These are phyloP conservation scores for Eumacrocentrus americanus DNA, from an alignment of 2,888 invertebrate species.

Conservation along the genomic window DNA sequence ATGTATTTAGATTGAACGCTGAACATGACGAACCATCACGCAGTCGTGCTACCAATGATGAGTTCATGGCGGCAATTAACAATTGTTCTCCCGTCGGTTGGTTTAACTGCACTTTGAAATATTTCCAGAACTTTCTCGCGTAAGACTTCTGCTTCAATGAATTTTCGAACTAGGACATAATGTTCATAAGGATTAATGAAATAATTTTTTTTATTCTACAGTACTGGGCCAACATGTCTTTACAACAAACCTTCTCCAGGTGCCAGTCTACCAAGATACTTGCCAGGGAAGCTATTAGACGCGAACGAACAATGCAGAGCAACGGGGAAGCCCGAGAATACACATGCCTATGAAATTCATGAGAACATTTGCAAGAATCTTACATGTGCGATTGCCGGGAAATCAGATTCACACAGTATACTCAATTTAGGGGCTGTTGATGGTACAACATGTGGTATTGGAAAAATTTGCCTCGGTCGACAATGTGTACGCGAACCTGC, in stretches of 20 bases:
- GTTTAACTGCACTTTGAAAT: constrained; percentile 28
- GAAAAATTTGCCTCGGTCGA: constrained; percentile 1
- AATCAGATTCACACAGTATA: neutral
- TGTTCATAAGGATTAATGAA: neutral
- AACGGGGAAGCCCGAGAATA: neutral
- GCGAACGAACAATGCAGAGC: constrained; percentile 18
- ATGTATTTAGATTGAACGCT: constrained; percentile 25
- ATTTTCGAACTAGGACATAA: no score
- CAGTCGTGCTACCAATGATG: neutral
- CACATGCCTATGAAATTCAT: neutral
- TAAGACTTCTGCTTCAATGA: no score
- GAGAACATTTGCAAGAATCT: constrained; percentile 23
- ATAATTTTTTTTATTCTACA: neutral
- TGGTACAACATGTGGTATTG: neutral
- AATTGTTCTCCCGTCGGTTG: constrained; percentile 25
- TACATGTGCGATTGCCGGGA: constrained; percentile 28
- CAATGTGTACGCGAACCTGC: neutral
- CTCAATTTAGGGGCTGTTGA: constrained; percentile 9
- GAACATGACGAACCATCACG: constrained; percentile 27
- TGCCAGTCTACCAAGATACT: no score
- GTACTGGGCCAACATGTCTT: constrained; percentile 4
- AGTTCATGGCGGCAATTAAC: constrained; percentile 29
- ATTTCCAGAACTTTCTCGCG: constrained; percentile 20
- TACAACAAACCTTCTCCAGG: constrained; percentile 22
- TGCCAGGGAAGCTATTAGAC: constrained; percentile 9